Base-by-base conservation (phyloP, 2,888 invertebrate genomes). In the Lamellibrachia satsuma region DNA sequence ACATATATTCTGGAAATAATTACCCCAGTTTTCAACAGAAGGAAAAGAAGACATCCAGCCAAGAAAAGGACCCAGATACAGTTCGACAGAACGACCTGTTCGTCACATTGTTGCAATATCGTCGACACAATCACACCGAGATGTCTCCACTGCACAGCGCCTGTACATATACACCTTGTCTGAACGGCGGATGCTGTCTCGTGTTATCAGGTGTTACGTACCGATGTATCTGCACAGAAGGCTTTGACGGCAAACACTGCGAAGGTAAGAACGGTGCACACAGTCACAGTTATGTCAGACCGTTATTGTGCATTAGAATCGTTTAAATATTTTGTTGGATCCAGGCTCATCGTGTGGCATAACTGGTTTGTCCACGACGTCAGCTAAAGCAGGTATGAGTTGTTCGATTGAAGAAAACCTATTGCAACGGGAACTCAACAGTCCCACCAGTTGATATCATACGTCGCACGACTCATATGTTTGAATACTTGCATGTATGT, bases 171-270 rank as follows among this genome's bases (percentile, higher is more conserved):
- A 22, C 6, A 15, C 15, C 75, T 15, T 75, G 75, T 75, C 75
- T 75, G 75, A 75, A 75, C 75, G 75, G 75, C 15, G 75, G 75
- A 15, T 22, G n/a, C 6, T 75, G 75, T 75, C 3, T 22, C n/a
- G 0, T 75, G 2, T 15, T 75, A n/a, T 75, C 75, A 15, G 15
- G 75, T 6, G 22, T 6, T 75, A n/a, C 22, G 22, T 75, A 75
- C 22, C 75, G 75, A 75, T 75, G 75, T 15, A 75, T 75, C 22
- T 75, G 75, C 75, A 15, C 75, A n/a, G 75, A 75, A 75, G 75
- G 75, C 75, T 75, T 75, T n/a, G 75, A 75, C 75, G 75, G 75
- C 15, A 75, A n/a, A 75, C 75, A 75, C 22, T 75, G 75, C 75
- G 75, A 75, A 75, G 75, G 75, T 75, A n/a, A 75, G 75, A 75